Base-by-base conservation (phyloP, 1,140 invertebrate species). In the Sarcophaga bullata region DNA sequence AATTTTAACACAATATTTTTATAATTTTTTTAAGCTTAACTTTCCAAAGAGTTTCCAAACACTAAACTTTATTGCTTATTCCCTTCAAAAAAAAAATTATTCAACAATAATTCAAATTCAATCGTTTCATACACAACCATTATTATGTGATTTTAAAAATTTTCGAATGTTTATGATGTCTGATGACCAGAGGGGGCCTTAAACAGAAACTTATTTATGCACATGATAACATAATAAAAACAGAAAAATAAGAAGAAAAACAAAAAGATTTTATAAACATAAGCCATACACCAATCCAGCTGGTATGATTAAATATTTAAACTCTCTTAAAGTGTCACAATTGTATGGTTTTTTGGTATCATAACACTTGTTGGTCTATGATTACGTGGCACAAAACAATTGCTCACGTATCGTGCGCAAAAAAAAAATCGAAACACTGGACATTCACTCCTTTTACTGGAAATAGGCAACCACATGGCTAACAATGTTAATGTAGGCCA, bases 381-480 rank as follows among this genome's bases (percentile, higher is more conserved):
- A n/a, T 7, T 15, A 13, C n/a, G 5, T n/a, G 13, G n/a, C 7
- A 58, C 3, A n/a, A 58, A 68, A 68, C 62, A 68, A 68, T 68
- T 68, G 62, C 62, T 68, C 54, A 58, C 54, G 54, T 58, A 58
- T 68, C 8, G 19, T 0, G 7, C 1, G 9, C 9, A 3, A 19
- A 68, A 68, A n/a, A n/a, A n/a, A n/a, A n/a, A n/a, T n/a, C n/a
- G n/a, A n/a, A 25, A 17, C 62, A 9, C 8, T 68, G 62, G 62
- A 17, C 62, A 68, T 68, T 68, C 62, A 68, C 62, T 68, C 62
- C 62, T 25, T 68, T 68, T 68, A 68, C 19, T 68, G 1, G 62
- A 19, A 68, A 68, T 68, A 68, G 62, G 62, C n/a, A 19, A 19
- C 10, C 10, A 9, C 19, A 37, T 4, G 25, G 54, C 54, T 58